Base-by-base conservation (phyloP, 2,888 invertebrate species). In the Thecophora atra region DNA sequence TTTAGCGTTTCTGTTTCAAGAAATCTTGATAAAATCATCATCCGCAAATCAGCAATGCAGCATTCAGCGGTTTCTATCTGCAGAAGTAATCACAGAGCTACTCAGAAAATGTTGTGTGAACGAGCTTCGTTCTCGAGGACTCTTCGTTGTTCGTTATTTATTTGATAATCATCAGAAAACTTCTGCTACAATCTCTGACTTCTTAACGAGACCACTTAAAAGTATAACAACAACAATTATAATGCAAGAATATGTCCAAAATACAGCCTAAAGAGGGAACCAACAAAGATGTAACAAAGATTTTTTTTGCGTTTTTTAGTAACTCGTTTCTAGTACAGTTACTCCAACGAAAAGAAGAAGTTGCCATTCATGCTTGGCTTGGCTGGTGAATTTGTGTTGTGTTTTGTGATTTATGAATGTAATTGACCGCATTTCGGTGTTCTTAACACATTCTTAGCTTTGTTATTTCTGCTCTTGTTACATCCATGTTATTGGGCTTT, bases 341-440 rank as follows among this genome's bases (percentile, higher is more conserved):
- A 67, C 17, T 28, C 15, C 3, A n/a, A n/a, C n/a, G n/a, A 19
- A 19, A 65, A 51, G 17, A 65, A 65, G 11, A 4, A 17, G 11
- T 2, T n/a, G n/a, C n/a, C 47, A 47, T 47, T 17, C 47, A 47
- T 47, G 17, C 47, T 17, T 47, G 30, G 24, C n/a, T 69, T 37
- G 37, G 30, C 51, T 70, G 30, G 24, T 47, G 5, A 15, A n/a
- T 13, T 19, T 51, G 7, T 66, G 58, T 66, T 66, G 51, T 51
- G n/a, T 51, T 51, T 66, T 63, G 73, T 76, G 76, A 78, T 77
- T 78, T 77, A 77, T 76, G 76, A 73, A 73, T 72, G 75, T 73
- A 78, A 76, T 77, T 77, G 77, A 78, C 78, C 76, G 76, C 77
- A 76, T 74, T 77, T 70, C 28, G 6, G 47, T 15, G 47, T 62